Evolutionary conservation across 1,140 invertebrate genomes (phyloP), one percentile per base, ranked within the genome.

Genomic region (Coenobita brevimanus): DNA sequence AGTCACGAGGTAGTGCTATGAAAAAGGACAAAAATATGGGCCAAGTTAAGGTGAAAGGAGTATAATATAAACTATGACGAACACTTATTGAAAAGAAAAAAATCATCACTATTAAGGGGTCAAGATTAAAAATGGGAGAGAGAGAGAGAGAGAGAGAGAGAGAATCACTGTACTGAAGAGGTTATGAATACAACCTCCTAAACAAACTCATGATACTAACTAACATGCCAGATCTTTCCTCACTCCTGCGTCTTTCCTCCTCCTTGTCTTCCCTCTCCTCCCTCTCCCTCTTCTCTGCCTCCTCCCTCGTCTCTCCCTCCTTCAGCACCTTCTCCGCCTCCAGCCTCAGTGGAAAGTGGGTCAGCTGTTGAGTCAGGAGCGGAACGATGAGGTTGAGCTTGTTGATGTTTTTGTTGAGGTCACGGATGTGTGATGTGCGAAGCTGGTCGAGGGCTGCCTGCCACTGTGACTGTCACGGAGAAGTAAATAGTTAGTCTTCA

Each of bases 361-460:
- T 57, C 54, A 75, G 15, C 50, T 76, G 71, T 57, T 84, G 38
- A 54, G 21, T 24, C 27, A 84, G 71, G 43, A 84, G 46, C 33
- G 82, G 71, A 17, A 84, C 71, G 27, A 84, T 33, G 0, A 84
- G 41, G 50, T 82, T 82, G 41, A 67, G 67, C 21, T 71, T 46
- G 41, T 82, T 43, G 33, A 82, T 82, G 24, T 82, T 67, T 62
- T 82, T 82, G 62, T 82, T 82, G 33, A 82, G 15, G n/a, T 6
- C 27, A 30, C 27, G 41, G n/a, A 82, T 71, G 13, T 50, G 46
- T 6, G 46, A 43, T 0, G 60, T 17, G n/a, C 50, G 41, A 24
- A 82, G 80, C 4, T 33, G 62, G 27, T 82, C 64, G n/a, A 46
- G 64, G 8, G 24, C 43, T 3, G 27, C 41, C 43, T 43, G n/a